Conservation (phyloP, 2,797 vertebrate genomes). For the Syndactyla subalaris region DNA sequence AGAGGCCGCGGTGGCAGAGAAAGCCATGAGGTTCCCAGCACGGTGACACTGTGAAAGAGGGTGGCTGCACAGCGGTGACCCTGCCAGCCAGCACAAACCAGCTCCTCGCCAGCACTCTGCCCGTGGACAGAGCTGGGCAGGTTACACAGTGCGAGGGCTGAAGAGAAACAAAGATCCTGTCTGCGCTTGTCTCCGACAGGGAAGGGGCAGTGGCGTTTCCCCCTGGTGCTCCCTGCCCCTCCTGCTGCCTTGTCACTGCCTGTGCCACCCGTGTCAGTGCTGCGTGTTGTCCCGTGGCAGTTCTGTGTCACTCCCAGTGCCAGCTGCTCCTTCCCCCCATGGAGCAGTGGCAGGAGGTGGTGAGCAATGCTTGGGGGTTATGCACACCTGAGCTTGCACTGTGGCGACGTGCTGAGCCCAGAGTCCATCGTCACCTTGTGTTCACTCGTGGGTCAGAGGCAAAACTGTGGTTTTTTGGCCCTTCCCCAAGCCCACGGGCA, state of each 20-base stretch:
- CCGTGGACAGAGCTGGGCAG: accelerated
- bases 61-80: neutral
- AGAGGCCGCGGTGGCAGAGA: neutral
- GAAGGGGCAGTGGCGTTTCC: neutral
- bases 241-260: neutral
- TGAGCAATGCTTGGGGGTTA: neutral
- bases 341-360: neutral
- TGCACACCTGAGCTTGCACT: neutral
- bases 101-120: neutral
- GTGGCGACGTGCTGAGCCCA: neutral
- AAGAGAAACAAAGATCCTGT: neutral
- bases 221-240: neutral
- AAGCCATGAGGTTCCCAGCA: neutral
- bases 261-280: neutral
- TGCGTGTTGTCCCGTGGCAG: neutral
- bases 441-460: neutral
- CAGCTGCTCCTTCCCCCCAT: neutral
- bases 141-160: neutral
- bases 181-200: neutral
- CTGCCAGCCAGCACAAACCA: neutral
- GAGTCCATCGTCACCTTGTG: neutral
- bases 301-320: accelerated
- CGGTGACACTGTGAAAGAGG: neutral
- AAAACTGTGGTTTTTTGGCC: neutral
- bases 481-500: neutral